phyloP scores from a whole-genome alignment of 2,113 vertebrate genomes.

The Myiozetetes cayanensis region DNA sequence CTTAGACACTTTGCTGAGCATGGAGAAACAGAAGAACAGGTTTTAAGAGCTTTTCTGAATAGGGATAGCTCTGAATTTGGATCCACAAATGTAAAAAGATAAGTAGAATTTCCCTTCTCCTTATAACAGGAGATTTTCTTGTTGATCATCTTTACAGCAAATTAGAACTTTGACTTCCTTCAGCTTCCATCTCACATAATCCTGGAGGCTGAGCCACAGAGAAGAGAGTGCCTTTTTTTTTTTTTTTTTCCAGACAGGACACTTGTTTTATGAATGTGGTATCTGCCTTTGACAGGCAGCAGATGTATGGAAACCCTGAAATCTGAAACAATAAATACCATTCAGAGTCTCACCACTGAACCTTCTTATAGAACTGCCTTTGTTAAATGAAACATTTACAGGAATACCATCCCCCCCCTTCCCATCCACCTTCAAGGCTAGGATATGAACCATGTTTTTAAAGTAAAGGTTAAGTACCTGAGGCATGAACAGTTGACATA shows the following conservation, averaged over 20 bases:
- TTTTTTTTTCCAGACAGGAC: constrained; percentile 69
- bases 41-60: constrained; percentile 4
- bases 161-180: constrained; percentile 43
- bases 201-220: constrained; percentile 3
- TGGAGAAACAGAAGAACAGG: not conserved
- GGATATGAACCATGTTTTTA: constrained; percentile 73
- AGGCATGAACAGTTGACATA: constrained; percentile 72
- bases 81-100: not conserved
- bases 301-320: constrained; percentile 85
- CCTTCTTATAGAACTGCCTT: constrained; percentile 79
- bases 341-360: constrained; percentile 73
- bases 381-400: constrained; percentile 85
- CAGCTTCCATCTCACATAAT: not conserved
- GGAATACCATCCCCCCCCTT: constrained; percentile 72
- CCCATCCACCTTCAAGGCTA: constrained; percentile 39
- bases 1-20: not conserved
- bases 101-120: not conserved
- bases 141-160: not conserved
- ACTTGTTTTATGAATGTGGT: constrained; percentile 82
- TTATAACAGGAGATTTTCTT: not conserved
- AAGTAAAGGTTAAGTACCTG: constrained; percentile 78
- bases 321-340: constrained; percentile 91
- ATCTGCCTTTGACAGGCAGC: constrained; percentile 88
- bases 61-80: not conserved
- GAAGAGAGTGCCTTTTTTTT: not conserved